These are phyloP conservation scores for Formica selysi DNA, from an alignment of 1,140 invertebrate species.

Conservation along the genomic window DNA sequence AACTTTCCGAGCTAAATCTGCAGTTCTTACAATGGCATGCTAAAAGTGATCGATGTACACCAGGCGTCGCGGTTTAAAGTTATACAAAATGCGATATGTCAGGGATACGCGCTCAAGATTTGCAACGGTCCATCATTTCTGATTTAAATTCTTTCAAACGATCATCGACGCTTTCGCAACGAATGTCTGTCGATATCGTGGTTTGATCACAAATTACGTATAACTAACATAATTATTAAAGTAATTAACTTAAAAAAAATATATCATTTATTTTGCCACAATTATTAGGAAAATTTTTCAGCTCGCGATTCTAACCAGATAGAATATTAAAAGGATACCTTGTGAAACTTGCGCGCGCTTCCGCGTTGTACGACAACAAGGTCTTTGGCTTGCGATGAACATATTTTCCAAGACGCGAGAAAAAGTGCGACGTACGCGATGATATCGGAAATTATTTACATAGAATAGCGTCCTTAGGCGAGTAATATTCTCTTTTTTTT, in stretches of 20 bases:
- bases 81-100: conserved; percentile 43
- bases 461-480: conserved; percentile 46
- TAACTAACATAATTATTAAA: background rate
- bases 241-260: background rate
- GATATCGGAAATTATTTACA: conserved; percentile 58
- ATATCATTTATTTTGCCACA: background rate
- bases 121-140: background rate
- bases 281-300: background rate
- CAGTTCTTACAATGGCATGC: conserved; percentile 36
- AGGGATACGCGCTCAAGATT: conserved; percentile 45
- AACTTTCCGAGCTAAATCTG: conserved; percentile 39
- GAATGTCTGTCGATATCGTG: background rate
- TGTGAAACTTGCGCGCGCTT: conserved; percentile 12
- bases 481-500: conserved; percentile 26
- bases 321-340: background rate
- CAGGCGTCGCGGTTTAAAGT: conserved; percentile 35
- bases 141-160: background rate
- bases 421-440: conserved; percentile 42
- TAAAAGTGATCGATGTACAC: conserved; percentile 47
- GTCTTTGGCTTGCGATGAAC: conserved; percentile 55
- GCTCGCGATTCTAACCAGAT: background rate
- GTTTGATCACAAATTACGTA: background rate
- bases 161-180: background rate
- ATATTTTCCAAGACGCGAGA: conserved; percentile 41
- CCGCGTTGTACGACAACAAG: conserved; percentile 24